Percentiles rank a stretch among this genome's conserved stretches.
phyloP scores from a whole-genome alignment of 2,113 vertebrate species.

The Toxotes jaculatrix region DNA sequence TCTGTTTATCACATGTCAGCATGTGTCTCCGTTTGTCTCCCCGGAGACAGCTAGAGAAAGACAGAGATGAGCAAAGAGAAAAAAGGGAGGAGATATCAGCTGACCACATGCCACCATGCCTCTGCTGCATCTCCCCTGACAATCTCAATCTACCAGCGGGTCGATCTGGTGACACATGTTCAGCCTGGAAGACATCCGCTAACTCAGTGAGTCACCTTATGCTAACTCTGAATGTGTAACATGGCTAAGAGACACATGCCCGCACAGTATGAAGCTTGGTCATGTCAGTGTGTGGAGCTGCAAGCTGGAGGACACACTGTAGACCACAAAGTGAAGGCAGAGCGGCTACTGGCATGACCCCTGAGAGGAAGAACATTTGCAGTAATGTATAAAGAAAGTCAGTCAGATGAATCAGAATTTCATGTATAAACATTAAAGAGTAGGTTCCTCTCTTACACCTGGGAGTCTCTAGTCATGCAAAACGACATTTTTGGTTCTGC shows the following conservation, averaged over 20 bases:
- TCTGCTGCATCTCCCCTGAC: conserved; percentile 48
- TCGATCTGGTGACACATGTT: conserved; percentile 66
- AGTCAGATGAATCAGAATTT: background rate
- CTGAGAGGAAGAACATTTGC: conserved; percentile 14
- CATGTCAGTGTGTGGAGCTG: conserved; percentile 46
- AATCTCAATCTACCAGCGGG: conserved; percentile 48
- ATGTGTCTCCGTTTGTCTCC: conserved; percentile 53
- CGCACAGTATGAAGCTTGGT: conserved; percentile 48
- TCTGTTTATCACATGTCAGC: conserved; percentile 72
- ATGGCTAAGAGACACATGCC: conserved; percentile 62
- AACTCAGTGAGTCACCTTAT: conserved; percentile 56
- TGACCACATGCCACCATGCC: conserved; percentile 56
- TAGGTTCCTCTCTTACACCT: background rate
- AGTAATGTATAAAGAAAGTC: background rate
- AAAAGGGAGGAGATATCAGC: conserved; percentile 44
- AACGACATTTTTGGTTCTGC: too few species aligned
- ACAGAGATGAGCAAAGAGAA: conserved; percentile 41
- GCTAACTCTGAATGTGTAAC: conserved; percentile 27
- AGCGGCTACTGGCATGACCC: conserved; percentile 11
- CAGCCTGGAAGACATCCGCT: conserved; percentile 64
- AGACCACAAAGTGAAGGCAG: conserved; percentile 22
- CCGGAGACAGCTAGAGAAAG: conserved; percentile 45
- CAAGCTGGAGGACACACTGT: conserved; percentile 2
- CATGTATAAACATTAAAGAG: too few species aligned
- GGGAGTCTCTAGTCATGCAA: background rate